Base-by-base conservation (phyloP, 2,113 vertebrate genomes). In the Embiotoca jacksoni region DNA sequence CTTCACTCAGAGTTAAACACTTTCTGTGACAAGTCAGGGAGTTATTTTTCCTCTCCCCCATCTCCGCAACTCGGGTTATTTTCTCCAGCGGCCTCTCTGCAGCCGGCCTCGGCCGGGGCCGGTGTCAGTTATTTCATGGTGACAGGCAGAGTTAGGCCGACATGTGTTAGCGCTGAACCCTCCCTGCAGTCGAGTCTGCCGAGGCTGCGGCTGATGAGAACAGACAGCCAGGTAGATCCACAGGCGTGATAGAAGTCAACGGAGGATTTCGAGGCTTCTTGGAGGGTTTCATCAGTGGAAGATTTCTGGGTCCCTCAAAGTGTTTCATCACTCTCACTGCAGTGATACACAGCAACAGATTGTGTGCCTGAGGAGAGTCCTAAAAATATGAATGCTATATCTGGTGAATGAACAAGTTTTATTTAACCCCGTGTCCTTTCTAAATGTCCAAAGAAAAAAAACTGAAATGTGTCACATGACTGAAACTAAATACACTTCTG, bases 151-250 rank as follows among this genome's bases (percentile, higher is more conserved):
- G 89, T 85, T 84, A 83, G 83, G 77, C 63, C 68, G 69, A 90
- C 85, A 82, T 37, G 80, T 85, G 88, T 83, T 82, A 7, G 69
- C 13, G 32, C 47, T 33, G 44, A 61, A 71, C 69, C 62, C 71
- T 76, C 79, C 66, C 84, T 5, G 72, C 81, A 47, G 83, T 52
- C 0, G 16, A 69, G 81, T 46, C 77, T 54, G 66, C 47, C 31
- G 49, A 36, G 53, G 78, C 78, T 58, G 62, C 73, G 31, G 81
- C 80, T 86, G 88, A 90, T 88, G 83, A 72, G 75, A 83, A 63
- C 80, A 80, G 90, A 88, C 90, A 90, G 86, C 70, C 77, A 85
- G 87, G 84, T 83, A 82, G 86, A 89, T 85, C 74, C 77, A 59
- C 64, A 3, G 75, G 4, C 52, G 0, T 4, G 84, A 85, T 86